Percentiles rank a stretch among this genome's conserved stretches.
phyloP scores from a whole-genome alignment of 2,113 vertebrate genomes.

The Dipodomys ordii region DNA sequence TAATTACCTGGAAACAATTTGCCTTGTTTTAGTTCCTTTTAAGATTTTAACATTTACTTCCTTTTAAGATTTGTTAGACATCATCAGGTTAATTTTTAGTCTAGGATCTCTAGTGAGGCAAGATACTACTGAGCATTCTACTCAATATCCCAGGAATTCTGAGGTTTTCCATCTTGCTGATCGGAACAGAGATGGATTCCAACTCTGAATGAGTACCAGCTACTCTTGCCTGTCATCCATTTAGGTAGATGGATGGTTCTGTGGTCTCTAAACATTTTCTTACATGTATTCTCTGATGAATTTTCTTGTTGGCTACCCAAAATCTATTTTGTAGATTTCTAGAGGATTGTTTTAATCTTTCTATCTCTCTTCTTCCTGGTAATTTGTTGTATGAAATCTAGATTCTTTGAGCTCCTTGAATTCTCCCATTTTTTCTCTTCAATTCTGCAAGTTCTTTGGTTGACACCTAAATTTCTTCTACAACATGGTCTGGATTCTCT shows the following conservation, averaged over 20 bases:
- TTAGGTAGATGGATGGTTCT: neutral
- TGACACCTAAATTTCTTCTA: neutral
- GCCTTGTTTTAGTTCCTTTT: neutral
- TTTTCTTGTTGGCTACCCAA: neutral
- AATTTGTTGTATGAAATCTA: neutral
- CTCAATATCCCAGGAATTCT: neutral
- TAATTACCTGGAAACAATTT: conserved; percentile 47
- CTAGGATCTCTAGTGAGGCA: neutral
- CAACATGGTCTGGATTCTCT: neutral
- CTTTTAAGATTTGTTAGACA: neutral
- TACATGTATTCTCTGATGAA: neutral
- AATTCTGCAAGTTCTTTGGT: neutral
- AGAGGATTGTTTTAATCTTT: neutral
- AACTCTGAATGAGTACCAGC: neutral
- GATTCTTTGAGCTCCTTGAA: neutral
- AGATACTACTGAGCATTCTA: neutral
- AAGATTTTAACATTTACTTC: conserved; percentile 1
- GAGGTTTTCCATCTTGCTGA: neutral
- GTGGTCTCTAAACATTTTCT: neutral
- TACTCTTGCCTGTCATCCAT: neutral
- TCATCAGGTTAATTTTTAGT: conserved; percentile 13
- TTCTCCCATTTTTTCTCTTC: neutral
- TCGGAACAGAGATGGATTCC: neutral
- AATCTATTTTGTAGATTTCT: neutral
- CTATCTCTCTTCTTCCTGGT: neutral